Base-by-base conservation (phyloP, 2,888 invertebrate species). In the Drosophila infuscata region DNA sequence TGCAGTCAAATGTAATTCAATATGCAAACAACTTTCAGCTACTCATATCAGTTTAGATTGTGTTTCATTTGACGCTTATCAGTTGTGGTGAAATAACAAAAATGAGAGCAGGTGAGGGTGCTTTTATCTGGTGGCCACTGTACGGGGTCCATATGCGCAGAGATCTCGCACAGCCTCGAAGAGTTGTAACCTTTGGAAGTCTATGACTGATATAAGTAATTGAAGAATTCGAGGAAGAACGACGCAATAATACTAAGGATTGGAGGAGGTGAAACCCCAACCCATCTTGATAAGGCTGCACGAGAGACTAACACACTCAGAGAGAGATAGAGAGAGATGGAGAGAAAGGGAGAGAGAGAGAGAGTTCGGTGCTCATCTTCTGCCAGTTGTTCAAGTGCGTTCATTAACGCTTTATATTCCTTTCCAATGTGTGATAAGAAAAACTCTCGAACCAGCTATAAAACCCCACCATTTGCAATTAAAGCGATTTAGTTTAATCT, bases 351-450 rank as follows among this genome's bases (percentile, higher is more conserved):
- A 32, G n/a, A 30, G 53, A 35, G 32, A 53, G 32, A 53, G 46
- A 43, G 72, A 57, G 33, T 17, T 30, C 35, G 61, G 56, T 71
- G 41, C 69, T 54, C 70, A 48, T 15, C 12, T 48, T 63, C 64
- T 68, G 75, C 48, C 72, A 63, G 46, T 72, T 80, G 72, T 72
- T 85, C 81, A 88, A 83, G 86, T 85, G 83, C 86, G 88, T 72
- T 83, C 87, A 73, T 80, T 76, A 67, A 69, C 70, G 56, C 54
- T 52, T 51, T 41, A 57, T 57, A 9, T 58, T 35, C 33, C 57
- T 52, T 29, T 36, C 29, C 36, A n/a, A 29, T 17, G n/a, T 25
- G 32, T 65, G 84, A 85, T 84, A 89, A 83, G 89, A 54, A 63
- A 33, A 58, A 30, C 54, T 65, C 30, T 60, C 57, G 35, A 5